Evolutionary conservation across 2,797 vertebrate species (phyloP).

Genomic region (Tachyglossus aculeatus): DNA sequence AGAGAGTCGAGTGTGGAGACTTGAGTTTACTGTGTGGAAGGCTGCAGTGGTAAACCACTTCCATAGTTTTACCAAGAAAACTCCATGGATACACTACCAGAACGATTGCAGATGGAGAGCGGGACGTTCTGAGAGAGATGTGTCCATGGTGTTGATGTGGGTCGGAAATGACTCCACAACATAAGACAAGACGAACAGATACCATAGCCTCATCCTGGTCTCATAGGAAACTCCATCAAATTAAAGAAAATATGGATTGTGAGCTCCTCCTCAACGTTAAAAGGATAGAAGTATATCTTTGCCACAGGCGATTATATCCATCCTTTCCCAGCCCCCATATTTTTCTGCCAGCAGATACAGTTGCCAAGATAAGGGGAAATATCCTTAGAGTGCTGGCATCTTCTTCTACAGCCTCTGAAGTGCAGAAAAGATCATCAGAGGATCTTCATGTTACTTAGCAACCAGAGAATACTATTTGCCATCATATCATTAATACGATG

Average conservation of each 20-base stretch:
- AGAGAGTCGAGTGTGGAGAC: no score
- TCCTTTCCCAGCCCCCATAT: background rate
- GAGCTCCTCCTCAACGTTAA: background rate
- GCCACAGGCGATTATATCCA: background rate
- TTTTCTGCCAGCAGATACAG: slow-evolving; percentile 17
- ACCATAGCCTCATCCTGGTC: background rate
- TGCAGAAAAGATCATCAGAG: slow-evolving; percentile 66
- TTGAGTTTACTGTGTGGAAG: no score
- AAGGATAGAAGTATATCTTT: background rate
- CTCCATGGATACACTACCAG: no score
- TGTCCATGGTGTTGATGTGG: no score
- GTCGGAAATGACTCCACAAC: no score
- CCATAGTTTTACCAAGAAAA: no score
- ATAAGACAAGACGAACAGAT: no score
- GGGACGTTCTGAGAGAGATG: no score
- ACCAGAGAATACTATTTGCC: slow-evolving; percentile 60
- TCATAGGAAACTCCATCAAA: background rate
- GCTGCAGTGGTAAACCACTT: no score
- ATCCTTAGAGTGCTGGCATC: slow-evolving; percentile 49
- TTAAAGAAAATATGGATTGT: background rate
- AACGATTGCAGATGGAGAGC: no score
- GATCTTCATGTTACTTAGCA: slow-evolving; percentile 65
- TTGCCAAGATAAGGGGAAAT: slow-evolving; percentile 63
- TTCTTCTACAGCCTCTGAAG: slow-evolving; percentile 55
- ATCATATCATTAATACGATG: slow-evolving; percentile 63